phyloP scores from a whole-genome alignment of 2,888 invertebrate species.

The Epinotia demarniana region DNA sequence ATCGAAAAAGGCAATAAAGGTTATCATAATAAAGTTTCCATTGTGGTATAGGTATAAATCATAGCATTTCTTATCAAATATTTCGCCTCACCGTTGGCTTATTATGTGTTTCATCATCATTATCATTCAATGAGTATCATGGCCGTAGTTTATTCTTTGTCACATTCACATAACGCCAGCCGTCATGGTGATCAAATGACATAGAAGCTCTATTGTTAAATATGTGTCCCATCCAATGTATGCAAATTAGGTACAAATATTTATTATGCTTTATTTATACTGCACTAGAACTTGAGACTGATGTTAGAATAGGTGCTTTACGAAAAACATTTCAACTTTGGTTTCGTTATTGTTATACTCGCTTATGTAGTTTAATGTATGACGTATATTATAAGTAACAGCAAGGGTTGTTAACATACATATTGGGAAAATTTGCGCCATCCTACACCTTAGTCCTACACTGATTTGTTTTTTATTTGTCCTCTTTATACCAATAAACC shows the following conservation, averaged over 20 bases:
- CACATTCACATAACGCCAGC: constrained; percentile 7
- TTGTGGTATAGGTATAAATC: background rate
- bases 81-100: background rate
- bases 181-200: constrained; percentile 26
- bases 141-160: background rate
- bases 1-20: background rate
- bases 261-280: background rate
- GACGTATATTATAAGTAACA: no score
- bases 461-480: no score
- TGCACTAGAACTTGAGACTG: background rate
- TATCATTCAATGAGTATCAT: background rate
- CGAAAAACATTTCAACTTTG: background rate
- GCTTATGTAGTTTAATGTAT: no score
- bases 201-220: constrained; percentile 11
- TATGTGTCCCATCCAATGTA: constrained; percentile 11
- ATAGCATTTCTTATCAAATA: background rate
- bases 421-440: no score
- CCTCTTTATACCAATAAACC: no score
- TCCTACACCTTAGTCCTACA: no score
- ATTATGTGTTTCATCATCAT: constrained; percentile 5
- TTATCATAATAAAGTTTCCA: background rate
- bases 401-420: no score
- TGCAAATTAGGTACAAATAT: constrained; percentile 26
- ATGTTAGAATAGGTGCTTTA: background rate
- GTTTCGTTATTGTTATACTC: background rate